Conservation (phyloP, 2,888 invertebrate genomes). For the Actias luna region DNA sequence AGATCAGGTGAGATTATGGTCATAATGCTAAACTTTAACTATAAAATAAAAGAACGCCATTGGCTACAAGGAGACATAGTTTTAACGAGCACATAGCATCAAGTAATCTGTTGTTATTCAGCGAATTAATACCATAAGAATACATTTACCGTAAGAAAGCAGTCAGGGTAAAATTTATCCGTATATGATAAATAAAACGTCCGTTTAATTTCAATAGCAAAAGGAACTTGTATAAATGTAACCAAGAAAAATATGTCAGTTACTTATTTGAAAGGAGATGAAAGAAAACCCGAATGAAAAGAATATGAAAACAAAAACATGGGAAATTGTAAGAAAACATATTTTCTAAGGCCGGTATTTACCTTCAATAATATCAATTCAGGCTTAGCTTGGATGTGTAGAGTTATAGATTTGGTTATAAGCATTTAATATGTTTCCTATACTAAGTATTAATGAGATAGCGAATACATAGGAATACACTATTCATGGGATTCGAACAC, state of each 20-base stretch:
- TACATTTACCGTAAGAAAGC: too few species aligned
- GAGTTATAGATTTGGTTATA: neutral
- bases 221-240: conserved; percentile 1
- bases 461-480: too few species aligned
- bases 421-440: too few species aligned
- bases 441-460: too few species aligned
- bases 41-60: too few species aligned
- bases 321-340: neutral
- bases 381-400: neutral
- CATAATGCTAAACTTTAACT: too few species aligned
- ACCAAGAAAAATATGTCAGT: neutral
- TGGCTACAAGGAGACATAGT: too few species aligned
- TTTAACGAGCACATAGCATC: too few species aligned
- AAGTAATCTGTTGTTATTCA: too few species aligned
- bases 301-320: conserved; percentile 4
- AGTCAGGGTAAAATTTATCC: neutral
- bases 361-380: neutral
- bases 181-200: neutral
- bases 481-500: too few species aligned
- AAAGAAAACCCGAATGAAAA: conserved; percentile 2
- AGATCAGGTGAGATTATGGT: too few species aligned
- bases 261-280: neutral
- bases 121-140: too few species aligned
- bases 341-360: neutral
- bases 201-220: neutral